phyloP scores from a whole-genome alignment of 2,797 vertebrate species.

The Pteronotus mesoamericanus region DNA sequence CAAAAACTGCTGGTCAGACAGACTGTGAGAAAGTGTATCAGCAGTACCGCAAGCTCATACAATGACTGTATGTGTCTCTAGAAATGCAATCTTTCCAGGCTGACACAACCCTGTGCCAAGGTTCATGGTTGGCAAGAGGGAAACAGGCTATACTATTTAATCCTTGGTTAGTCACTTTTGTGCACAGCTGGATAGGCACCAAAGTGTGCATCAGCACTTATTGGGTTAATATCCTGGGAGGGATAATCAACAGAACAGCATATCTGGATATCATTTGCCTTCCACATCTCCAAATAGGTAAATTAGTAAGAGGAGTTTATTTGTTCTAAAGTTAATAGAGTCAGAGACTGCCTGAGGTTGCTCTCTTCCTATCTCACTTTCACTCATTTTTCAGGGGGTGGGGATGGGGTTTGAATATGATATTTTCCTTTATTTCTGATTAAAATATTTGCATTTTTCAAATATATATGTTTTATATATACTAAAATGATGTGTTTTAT shows the following conservation, averaged over 20 bases:
- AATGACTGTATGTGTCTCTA: background rate
- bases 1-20: background rate
- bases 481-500: background rate
- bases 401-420: background rate
- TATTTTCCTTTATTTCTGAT: background rate
- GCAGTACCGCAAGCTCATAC: background rate
- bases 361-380: background rate
- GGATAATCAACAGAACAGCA: background rate
- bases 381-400: background rate
- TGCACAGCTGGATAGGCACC: background rate
- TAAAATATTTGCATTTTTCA: background rate
- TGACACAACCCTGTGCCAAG: background rate
- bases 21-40: background rate
- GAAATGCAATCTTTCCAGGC: background rate
- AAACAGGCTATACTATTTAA: background rate
- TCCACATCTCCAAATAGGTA: background rate
- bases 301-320: background rate
- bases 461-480: background rate
- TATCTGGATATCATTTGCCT: background rate
- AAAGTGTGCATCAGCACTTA: background rate
- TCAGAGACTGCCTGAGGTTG: background rate
- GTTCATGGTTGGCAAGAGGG: background rate
- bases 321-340: background rate
- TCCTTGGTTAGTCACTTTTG: background rate
- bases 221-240: background rate